These are phyloP conservation scores for Clamator glandarius DNA, from an alignment of 2,797 vertebrate species.

Conservation along the genomic window DNA sequence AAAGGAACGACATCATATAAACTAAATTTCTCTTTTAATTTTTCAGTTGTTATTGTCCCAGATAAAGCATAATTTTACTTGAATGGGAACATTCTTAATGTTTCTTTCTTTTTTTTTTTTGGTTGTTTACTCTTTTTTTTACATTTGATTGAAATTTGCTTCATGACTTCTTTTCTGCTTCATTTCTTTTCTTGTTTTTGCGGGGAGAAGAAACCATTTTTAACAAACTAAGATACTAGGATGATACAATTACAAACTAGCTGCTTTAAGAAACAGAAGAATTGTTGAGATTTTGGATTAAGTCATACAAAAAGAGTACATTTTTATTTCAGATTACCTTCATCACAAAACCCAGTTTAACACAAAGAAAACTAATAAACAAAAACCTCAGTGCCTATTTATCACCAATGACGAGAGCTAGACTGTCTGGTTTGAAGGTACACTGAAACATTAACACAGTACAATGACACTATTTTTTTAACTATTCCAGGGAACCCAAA, in stretches of 20 bases:
- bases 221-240: not conserved
- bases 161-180: not conserved
- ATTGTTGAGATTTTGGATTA: not conserved
- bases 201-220: not conserved
- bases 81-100: not conserved
- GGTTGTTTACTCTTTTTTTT: not conserved
- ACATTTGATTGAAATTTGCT: not conserved
- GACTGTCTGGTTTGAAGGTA: not conserved
- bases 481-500: not conserved
- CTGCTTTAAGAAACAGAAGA: not conserved
- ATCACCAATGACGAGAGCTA: not conserved
- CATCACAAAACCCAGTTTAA: not conserved
- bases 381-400: not conserved
- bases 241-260: not conserved
- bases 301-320: not conserved
- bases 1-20: conserved; percentile 43
- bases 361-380: not conserved
- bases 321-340: not conserved
- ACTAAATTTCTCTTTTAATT: conserved; percentile 44
- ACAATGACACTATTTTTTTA: not conserved
- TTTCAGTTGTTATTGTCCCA: conserved; percentile 37
- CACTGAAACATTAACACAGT: not conserved
- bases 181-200: not conserved
- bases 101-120: not conserved
- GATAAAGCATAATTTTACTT: not conserved